phyloP scores from a whole-genome alignment of 2,113 vertebrate species.

The Eulemur macaco region DNA sequence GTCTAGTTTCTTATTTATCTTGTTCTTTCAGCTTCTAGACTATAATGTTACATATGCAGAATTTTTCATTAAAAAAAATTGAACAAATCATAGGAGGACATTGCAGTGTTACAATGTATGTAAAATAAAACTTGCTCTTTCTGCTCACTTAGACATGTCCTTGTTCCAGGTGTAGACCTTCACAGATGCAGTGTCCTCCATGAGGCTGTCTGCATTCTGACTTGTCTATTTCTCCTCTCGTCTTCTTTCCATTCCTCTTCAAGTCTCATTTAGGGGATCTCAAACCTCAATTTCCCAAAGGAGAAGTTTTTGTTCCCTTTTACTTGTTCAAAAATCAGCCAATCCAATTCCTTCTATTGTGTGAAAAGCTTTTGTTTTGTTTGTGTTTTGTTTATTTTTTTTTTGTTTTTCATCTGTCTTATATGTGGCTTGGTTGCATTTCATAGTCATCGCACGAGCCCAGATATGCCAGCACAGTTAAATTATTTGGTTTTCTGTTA shows the following conservation, averaged over 20 bases:
- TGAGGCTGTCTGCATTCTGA: neutral
- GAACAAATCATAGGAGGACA: neutral
- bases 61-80: neutral
- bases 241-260: neutral
- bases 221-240: neutral
- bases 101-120: neutral
- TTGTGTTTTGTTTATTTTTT: neutral
- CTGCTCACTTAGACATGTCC: neutral
- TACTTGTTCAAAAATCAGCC: neutral
- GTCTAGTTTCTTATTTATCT: neutral
- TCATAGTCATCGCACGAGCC: neutral
- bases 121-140: neutral
- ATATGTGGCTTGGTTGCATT: neutral
- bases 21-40: neutral
- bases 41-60: neutral
- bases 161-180: neutral
- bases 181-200: too few species aligned
- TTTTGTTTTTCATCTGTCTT: neutral
- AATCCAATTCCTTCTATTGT: neutral
- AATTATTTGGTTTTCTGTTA: neutral
- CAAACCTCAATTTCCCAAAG: neutral
- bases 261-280: neutral
- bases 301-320: neutral
- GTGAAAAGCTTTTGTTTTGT: neutral
- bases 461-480: neutral